Evolutionary conservation across 2,113 vertebrate genomes (phyloP), one percentile per base, ranked within the genome.

Genomic region (Gymnocephalus cernua): DNA sequence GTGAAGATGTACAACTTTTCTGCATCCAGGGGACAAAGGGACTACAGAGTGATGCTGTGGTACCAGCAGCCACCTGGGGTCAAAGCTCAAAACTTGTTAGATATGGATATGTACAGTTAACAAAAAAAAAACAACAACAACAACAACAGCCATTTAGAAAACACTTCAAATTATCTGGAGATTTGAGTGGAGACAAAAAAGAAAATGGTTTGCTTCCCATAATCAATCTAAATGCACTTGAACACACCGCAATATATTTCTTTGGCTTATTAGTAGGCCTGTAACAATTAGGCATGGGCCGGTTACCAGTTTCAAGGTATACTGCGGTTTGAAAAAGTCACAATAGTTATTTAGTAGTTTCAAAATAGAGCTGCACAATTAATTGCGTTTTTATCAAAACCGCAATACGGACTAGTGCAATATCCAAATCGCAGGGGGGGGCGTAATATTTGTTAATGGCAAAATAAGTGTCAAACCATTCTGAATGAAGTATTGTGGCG

Each of bases 21-120:
- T 94, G 92, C 68, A 79, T 25, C 0, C 92, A 93, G 13, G 32
- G 27, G 27, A 6, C 15, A 57, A 29, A 1, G 7, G 0, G 58
- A 83, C n/a, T 83, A 66, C 61, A 80, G 73, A 9, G 19, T 75
- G 51, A 92, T 93, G 71, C 71, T 90, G 48, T 92, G 92, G 92
- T 93, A n/a, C n/a, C n/a, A n/a, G n/a, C n/a, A n/a, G 91, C 87
- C 86, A 86, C 48, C 16, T 0, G 56, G 66, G 48, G 63, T 85
- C 45, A 19, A 3, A 4, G 58, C 47, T 18, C 48, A 85, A 75
- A 64, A 48, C 79, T 83, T 0, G 10, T 87, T 13, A 82, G 79
- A 64, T 77, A 79, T 15, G 19, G 32, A 82, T 70, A 63, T 23
- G 5, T 0, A 18, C 4, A 41, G 19, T 82, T 82, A 65, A 56